Conservation (phyloP, 2,113 vertebrate species). For the Chaetodon auriga region DNA sequence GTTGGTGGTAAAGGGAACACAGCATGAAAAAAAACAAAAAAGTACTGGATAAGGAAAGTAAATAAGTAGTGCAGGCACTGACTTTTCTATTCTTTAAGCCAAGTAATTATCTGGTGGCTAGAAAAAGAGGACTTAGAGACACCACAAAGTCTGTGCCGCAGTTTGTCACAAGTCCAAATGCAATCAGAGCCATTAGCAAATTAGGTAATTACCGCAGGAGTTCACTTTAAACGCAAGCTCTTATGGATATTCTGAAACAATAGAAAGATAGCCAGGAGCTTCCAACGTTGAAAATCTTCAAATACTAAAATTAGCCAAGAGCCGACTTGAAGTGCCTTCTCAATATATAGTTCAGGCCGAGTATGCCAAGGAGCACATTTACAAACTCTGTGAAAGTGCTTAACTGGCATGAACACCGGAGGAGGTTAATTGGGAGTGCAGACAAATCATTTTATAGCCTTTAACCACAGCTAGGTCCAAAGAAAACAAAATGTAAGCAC, state of each 20-base stretch:
- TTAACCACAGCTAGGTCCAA: slow-evolving; percentile 35
- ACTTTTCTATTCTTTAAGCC: not conserved
- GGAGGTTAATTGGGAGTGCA: slow-evolving; percentile 44
- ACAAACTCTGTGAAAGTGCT: slow-evolving; percentile 46
- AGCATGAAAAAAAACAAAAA: slow-evolving; percentile 1
- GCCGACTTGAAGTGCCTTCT: slow-evolving; percentile 11
- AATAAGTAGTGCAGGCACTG: not conserved
- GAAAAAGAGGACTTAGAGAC: not conserved
- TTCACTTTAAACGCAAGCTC: slow-evolving; percentile 3
- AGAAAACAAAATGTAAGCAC: slow-evolving; percentile 31
- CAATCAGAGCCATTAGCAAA: slow-evolving; percentile 31
- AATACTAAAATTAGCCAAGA: slow-evolving; percentile 22
- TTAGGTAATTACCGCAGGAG: slow-evolving; percentile 5
- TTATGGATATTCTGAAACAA: slow-evolving; percentile 33
- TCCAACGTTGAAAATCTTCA: slow-evolving; percentile 2
- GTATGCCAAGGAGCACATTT: slow-evolving; percentile 41
- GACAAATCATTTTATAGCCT: slow-evolving; percentile 51
- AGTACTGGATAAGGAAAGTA: not conserved
- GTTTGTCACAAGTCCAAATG: slow-evolving; percentile 10
- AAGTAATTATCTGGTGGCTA: not conserved
- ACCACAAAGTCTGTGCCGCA: not conserved
- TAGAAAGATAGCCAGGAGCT: slow-evolving; percentile 1
- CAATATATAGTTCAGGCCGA: slow-evolving; percentile 1
- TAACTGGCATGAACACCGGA: slow-evolving; percentile 41
- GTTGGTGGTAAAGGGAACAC: not conserved